These are phyloP conservation scores for Pecten maximus DNA, from an alignment of 2,888 invertebrate species.

Conservation along the genomic window DNA sequence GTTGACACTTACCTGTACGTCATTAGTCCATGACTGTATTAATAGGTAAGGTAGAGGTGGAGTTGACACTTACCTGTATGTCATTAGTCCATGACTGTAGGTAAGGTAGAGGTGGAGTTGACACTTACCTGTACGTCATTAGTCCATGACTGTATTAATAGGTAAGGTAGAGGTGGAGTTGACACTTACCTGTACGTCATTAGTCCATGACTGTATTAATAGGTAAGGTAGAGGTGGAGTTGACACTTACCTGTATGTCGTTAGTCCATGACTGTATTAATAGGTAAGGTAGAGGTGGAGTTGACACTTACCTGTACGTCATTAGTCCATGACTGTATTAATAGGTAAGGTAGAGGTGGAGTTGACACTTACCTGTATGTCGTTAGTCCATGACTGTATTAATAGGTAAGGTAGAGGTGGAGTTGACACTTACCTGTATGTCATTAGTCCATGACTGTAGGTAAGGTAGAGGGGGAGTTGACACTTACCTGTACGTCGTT, in stretches of 20 bases:
- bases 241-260: not conserved
- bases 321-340: constrained; percentile 83
- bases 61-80: too few species aligned
- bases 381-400: not conserved
- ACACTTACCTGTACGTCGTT: not conserved
- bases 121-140: too few species aligned
- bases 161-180: too few species aligned
- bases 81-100: too few species aligned
- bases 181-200: too few species aligned
- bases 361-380: not conserved
- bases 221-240: not conserved
- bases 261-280: not conserved
- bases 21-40: too few species aligned
- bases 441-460: not conserved
- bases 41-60: too few species aligned
- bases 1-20: too few species aligned
- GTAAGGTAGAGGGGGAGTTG: not conserved
- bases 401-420: not conserved
- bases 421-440: not conserved
- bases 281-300: not conserved
- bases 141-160: too few species aligned
- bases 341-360: constrained; percentile 70
- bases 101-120: too few species aligned
- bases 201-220: too few species aligned
- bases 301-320: constrained; percentile 84